Conservation (phyloP, 2,797 vertebrate genomes). For the Phoeniculus purpureus region DNA sequence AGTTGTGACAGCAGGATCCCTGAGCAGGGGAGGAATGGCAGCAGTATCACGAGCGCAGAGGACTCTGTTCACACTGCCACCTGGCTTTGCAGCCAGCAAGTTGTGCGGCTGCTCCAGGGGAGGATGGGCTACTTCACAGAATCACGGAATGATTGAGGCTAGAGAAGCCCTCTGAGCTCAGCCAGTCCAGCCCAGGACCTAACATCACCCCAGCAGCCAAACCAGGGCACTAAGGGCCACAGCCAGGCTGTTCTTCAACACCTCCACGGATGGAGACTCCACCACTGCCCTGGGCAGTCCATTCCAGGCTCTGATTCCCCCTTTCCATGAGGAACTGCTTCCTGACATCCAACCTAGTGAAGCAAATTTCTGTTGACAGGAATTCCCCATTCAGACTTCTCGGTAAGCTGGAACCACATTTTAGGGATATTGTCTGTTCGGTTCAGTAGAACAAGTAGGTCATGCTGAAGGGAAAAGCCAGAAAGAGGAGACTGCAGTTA, state of each 20-base stretch:
- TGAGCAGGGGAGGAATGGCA: background rate
- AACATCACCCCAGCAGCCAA: too few relatives aligned
- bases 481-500: background rate
- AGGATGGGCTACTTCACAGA: background rate
- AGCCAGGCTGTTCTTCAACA: too few relatives aligned
- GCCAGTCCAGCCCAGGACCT: too few relatives aligned
- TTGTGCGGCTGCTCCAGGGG: background rate
- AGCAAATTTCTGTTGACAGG: background rate
- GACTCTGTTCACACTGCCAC: conserved; percentile 25
- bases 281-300: too few relatives aligned
- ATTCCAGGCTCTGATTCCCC: too few relatives aligned
- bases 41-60: background rate
- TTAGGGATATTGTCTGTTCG: background rate
- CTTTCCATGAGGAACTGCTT: too few relatives aligned
- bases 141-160: too few relatives aligned
- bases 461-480: background rate
- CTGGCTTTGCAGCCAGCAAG: background rate
- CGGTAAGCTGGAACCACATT: background rate
- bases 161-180: too few relatives aligned
- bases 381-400: background rate
- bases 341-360: background rate
- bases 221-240: too few relatives aligned
- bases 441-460: background rate
- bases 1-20: background rate
- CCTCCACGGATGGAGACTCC: too few relatives aligned